Evolutionary conservation across 1,140 invertebrate genomes (phyloP), one percentile per base, ranked within the genome.

Genomic region (Pararge aegeria): DNA sequence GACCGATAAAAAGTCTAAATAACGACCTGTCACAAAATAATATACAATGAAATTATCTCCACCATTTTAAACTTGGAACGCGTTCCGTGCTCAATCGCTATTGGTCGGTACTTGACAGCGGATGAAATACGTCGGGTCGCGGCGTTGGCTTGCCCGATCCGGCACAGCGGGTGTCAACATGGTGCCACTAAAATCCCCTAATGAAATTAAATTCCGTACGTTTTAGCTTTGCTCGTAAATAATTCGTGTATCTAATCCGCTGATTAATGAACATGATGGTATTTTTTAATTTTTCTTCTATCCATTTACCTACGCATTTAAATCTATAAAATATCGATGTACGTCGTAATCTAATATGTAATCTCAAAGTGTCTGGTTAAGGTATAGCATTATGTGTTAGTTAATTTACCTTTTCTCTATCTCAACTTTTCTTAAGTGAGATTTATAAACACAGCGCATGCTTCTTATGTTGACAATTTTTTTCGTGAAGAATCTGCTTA

Each of bases 151-250:
- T 61, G 73, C 62, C 56, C 66, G 80, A 73, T 64, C 74, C 62
- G 70, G 70, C 83, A 73, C 86, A 86, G 86, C 84, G 80, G 84
- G 83, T 77, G 82, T 77, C 83, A 84, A 80, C 70, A 83, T 84
- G 78, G 80, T 71, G 58, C 77, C 78, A 84, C 75, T 83, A 86
- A 83, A 84, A 79, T 80, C 73, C 83, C 78, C 83, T 89, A 89
- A 89, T 87, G 84, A 87, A 89, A 89, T 89, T 87, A 87, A 89
- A 89, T 89, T 89, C 87, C 82, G 74, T 85, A 87, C 84, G 70
- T 89, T 89, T 83, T 78, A 60, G 78, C 75, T 73, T 84, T 75
- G 77, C 71, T 87, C 87, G 80, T 89, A 89, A 89, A 89, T 87
- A 87, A 82, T 78, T 52, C 71, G 70, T 77, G 71, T 83, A 87